phyloP scores from a whole-genome alignment of 2,888 invertebrate species.

The Drosophila nigricruria region DNA sequence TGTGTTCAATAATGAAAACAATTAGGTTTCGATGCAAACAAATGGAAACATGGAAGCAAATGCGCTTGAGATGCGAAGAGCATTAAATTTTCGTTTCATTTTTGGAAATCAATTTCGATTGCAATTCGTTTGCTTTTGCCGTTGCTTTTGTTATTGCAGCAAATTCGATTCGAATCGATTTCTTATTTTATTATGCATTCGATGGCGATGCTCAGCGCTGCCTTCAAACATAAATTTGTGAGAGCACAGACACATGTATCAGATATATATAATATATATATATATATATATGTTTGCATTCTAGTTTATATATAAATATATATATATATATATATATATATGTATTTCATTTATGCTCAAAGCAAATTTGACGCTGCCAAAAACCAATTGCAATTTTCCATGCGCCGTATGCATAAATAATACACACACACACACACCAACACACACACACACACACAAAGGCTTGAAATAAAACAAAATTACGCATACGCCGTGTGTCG shows the following conservation, averaged over 20 bases:
- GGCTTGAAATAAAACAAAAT: conserved; percentile 72
- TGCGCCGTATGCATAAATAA: conserved; percentile 77
- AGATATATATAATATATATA: conserved; percentile 10
- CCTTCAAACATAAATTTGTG: conserved; percentile 15
- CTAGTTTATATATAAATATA: conserved; percentile 10
- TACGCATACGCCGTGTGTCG: conserved; percentile 74
- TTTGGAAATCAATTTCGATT: conserved; percentile 25
- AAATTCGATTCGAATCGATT: conserved; percentile 50
- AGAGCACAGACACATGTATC: not conserved
- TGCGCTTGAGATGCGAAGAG: not conserved
- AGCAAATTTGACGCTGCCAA: conserved; percentile 69
- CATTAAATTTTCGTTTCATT: conserved; percentile 25
- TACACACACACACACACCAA: conserved; percentile 46
- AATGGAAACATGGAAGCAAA: not conserved
- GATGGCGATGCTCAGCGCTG: conserved; percentile 39
- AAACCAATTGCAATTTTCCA: conserved; percentile 79
- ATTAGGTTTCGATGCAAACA: not conserved
- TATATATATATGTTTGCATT: conserved; percentile 13
- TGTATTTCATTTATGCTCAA: conserved; percentile 66
- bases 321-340: conserved; percentile 40
- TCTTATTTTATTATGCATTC: conserved; percentile 52
- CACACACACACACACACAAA: conserved; percentile 28
- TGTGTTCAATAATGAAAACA: not conserved
- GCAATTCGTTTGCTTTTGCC: conserved; percentile 6
- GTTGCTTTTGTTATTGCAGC: conserved; percentile 20